Base-by-base conservation (phyloP, 2,797 vertebrate species). In the Pseudomugil tenellus region DNA sequence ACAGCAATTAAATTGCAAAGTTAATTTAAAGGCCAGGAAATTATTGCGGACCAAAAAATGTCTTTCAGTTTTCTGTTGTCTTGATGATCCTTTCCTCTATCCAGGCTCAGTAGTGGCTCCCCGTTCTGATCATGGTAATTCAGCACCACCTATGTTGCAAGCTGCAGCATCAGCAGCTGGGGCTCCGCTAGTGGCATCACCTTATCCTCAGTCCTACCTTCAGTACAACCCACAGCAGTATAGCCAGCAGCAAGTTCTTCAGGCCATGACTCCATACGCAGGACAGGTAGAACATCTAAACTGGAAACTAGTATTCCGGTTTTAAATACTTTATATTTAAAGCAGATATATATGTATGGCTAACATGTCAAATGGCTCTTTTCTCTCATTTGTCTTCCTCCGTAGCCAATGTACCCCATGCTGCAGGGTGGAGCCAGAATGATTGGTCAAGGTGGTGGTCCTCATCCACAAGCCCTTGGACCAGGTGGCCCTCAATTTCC, bases 381-480 rank as follows among this genome's bases (percentile, higher is more conserved):
- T 48, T 7, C 10, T 28, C 1, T 37, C 2, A 13, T 66, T 48
- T 63, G 0, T 52, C 3, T 31, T 48, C n/a, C 34, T 52, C 28
- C 43, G 26, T 52, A 96, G 94, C 95, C 92, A 0, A 94, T 98
- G 87, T 98, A 97, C 80, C 94, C 96, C 61, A 96, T 98, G 96
- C 93, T 98, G 67, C 96, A 96, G 83, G 85, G 93, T 57, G 92
- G 96, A 74, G 94, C 95, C 4, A 94, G 96, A 60, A 96, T 98
- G 95, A 89, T 97, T 63, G 81, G 94, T 3, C 96, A 96, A 21
- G 91, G 87, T 1, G 96, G 94, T 9, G 95, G 91, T 49, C 91
- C 88, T 16, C 96, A 97, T 51, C 95, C 96, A 32, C 96, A 96
- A 85, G 87, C 95, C 17, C 87, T 97, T 2, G 96, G 96, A 13